A percentile compares a stretch with the other conserved stretches of the same genome.
Conservation (phyloP, 2,888 invertebrate genomes). For the Drosophila flavopinicola region DNA sequence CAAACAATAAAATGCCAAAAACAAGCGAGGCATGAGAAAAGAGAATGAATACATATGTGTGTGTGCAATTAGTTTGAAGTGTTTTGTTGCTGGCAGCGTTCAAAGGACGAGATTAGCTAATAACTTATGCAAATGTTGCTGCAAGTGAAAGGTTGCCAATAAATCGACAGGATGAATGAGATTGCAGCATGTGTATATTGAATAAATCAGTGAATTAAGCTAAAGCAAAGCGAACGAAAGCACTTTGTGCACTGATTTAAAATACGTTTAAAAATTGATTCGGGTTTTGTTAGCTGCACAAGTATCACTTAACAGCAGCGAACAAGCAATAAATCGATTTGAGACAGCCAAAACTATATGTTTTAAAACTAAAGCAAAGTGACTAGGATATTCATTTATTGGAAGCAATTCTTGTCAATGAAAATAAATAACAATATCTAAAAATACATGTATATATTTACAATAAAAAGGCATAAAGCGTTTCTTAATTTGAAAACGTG, state of each 20-base stretch:
- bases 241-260: constrained; percentile 7
- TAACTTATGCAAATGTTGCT: constrained; percentile 54
- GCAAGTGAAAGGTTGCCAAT: constrained; percentile 34
- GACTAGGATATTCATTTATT: too few species aligned
- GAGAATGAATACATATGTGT: neutral
- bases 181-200: constrained; percentile 30
- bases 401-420: too few species aligned
- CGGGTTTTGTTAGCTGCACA: neutral
- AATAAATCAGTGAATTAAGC: constrained; percentile 36
- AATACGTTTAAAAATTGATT: neutral
- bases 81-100: constrained; percentile 23
- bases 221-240: constrained; percentile 1
- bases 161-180: constrained; percentile 35
- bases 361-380: too few species aligned
- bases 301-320: neutral
- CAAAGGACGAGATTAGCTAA: constrained; percentile 38
- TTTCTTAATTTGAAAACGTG: too few species aligned
- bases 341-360: too few species aligned
- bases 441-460: too few species aligned
- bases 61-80: constrained; percentile 59
- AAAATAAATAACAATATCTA: too few species aligned
- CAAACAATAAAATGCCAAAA: constrained; percentile 57
- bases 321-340: neutral
- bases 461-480: too few species aligned
- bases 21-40: constrained; percentile 4